Evolutionary conservation across 2,113 vertebrate genomes (phyloP).

Genomic region (Xenopus borealis): DNA sequence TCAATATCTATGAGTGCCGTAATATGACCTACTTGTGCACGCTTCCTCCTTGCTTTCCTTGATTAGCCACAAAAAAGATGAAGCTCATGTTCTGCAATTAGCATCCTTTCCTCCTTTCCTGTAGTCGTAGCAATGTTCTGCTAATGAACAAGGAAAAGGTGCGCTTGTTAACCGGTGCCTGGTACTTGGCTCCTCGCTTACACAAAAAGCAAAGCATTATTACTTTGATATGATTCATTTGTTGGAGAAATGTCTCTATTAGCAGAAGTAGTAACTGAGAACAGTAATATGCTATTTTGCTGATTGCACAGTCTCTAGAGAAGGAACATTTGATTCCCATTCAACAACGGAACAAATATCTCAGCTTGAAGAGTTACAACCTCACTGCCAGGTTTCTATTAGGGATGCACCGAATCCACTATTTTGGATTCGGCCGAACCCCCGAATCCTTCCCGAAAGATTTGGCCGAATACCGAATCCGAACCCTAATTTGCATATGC

Average conservation of each 20-base stretch:
- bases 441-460: too few relatives aligned
- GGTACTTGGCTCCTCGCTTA: constrained; percentile 30
- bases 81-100: constrained; percentile 52
- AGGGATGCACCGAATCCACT: too few relatives aligned
- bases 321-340: constrained; percentile 57
- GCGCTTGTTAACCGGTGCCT: constrained; percentile 47
- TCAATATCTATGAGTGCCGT: constrained; percentile 16
- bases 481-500: too few relatives aligned
- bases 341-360: constrained; percentile 52
- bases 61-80: constrained; percentile 39
- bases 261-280: constrained; percentile 48
- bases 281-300: constrained; percentile 51
- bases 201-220: constrained; percentile 43
- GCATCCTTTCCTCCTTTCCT: constrained; percentile 54
- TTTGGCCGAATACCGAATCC: too few relatives aligned
- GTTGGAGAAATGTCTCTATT: constrained; percentile 53
- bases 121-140: constrained; percentile 51
- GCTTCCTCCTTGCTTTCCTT: constrained; percentile 47
- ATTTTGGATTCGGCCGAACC: too few relatives aligned
- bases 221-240: constrained; percentile 32
- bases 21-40: constrained; percentile 21
- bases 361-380: constrained; percentile 54
- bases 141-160: constrained; percentile 54
- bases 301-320: constrained; percentile 60
- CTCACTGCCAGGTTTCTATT: constrained; percentile 48